Conservation (phyloP, 2,113 vertebrate species). For the Hylia prasina region DNA sequence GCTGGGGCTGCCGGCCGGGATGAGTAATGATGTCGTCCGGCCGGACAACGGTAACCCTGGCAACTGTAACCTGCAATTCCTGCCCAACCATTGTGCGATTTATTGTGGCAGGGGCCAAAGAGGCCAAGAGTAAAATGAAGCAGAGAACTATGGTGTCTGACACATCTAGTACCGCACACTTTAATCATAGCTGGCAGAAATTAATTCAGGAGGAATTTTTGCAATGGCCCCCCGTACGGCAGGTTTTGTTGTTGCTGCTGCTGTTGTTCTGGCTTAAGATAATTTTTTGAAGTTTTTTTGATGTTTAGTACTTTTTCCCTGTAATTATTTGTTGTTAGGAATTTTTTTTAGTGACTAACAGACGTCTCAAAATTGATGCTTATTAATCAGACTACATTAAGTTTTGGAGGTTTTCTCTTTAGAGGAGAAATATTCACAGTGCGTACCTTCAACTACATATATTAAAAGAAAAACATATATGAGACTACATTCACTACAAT, state of each 20-base stretch:
- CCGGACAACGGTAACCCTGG: conserved; percentile 79
- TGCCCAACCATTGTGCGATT: conserved; percentile 67
- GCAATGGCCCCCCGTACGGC: neutral
- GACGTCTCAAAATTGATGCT: neutral
- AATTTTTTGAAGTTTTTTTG: neutral
- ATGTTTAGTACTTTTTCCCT: neutral
- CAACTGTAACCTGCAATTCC: conserved; percentile 81
- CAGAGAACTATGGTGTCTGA: conserved; percentile 71
- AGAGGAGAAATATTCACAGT: neutral
- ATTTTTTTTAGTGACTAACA: neutral
- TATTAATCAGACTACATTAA: neutral
- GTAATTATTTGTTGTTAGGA: neutral
- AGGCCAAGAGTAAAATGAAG: conserved; percentile 76
- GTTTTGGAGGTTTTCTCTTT: neutral
- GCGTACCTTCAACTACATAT: neutral
- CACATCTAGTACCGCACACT: conserved; percentile 69
- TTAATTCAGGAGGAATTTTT: conserved; percentile 72
- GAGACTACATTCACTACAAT: neutral
- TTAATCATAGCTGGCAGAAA: conserved; percentile 78
- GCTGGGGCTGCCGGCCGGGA: conserved; percentile 21
- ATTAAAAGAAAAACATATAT: neutral
- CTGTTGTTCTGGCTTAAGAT: neutral
- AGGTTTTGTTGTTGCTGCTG: neutral
- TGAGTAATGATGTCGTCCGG: conserved; percentile 71
- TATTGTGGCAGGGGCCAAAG: conserved; percentile 75